Base-by-base conservation (phyloP, 2,113 vertebrate genomes). In the Eublepharis macularius region DNA sequence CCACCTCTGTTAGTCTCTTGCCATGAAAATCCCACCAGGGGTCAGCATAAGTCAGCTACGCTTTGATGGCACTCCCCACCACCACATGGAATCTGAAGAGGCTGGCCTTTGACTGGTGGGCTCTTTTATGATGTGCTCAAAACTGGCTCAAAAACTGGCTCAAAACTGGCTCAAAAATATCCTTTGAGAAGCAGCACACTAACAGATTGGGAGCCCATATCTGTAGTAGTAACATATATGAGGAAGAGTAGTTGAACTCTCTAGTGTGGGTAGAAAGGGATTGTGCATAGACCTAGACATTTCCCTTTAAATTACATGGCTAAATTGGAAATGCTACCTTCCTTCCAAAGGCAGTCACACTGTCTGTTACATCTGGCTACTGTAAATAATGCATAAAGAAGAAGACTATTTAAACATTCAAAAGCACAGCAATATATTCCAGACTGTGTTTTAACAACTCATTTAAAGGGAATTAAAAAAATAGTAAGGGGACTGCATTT, bases 231-330 rank as follows among this genome's bases (percentile, higher is more conserved):
- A 45, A 16, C 29, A 19, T 12, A 12, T 4, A n/a, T 32, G 8
- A 5, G 70, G 16, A 39, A 29, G 19, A 32, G 70, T 5, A 16
- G 29, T 45, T 81, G 26, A 8, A 39, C 70, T 83, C 34, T 82
- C 60, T 17, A 26, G 60, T 69, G 89, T 81, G 89, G 86, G 90
- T 78, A 86, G 91, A 91, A 65, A 75, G 81, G 32, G 94, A 84
- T 36, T 60, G 92, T 82, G 65, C 60, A 79, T 82, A 94, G 93
- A 92, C 88, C 91, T 91, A 94, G 84, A 95, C 94, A 95, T 88
- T 94, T 96, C 92, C 92, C 73, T 93, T 93, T 92, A 93, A 95
- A 95, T 96, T 93, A 89, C 81, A 93, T 83, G 49, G 77, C 77
- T 89, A 91, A 92, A 90, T 51, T 87, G 85, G 86, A 92, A 92